phyloP scores from a whole-genome alignment of 1,140 invertebrate genomes.

The Aculops lycopersici region DNA sequence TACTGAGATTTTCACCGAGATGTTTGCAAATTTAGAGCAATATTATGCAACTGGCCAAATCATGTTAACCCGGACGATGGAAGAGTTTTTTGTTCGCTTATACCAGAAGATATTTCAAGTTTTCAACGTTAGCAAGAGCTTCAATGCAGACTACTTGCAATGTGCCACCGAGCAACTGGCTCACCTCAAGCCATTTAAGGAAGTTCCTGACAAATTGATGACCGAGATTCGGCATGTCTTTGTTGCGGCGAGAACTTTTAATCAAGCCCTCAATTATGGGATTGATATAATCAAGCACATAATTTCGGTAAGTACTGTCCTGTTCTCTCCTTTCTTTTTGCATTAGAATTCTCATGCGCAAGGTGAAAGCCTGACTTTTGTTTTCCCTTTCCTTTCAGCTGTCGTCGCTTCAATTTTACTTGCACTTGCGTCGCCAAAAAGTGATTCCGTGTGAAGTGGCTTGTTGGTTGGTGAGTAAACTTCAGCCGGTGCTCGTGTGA shows the following conservation, averaged over 20 bases:
- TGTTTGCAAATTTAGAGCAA: slow-evolving; percentile 57
- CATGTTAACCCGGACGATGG: slow-evolving; percentile 49
- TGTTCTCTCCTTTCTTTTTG: no score
- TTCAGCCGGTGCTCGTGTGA: not conserved
- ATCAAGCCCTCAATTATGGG: slow-evolving; percentile 47
- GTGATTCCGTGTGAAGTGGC: not conserved
- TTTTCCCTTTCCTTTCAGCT: no score
- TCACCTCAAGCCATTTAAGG: slow-evolving; percentile 65
- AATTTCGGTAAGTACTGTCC: slow-evolving; percentile 10
- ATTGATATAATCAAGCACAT: slow-evolving; percentile 26
- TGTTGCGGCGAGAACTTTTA: slow-evolving; percentile 65
- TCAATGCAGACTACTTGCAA: slow-evolving; percentile 43
- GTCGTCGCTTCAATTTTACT: no score
- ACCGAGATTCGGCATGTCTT: slow-evolving; percentile 63
- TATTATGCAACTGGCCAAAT: slow-evolving; percentile 53
- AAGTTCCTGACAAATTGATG: slow-evolving; percentile 58
- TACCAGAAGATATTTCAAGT: slow-evolving; percentile 82
- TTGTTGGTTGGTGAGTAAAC: not conserved
- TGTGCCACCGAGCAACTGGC: slow-evolving; percentile 69
- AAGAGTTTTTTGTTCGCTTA: slow-evolving; percentile 62
- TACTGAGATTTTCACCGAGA: slow-evolving; percentile 54
- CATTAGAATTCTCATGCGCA: no score
- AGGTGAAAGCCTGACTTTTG: no score
- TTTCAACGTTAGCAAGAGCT: slow-evolving; percentile 55
- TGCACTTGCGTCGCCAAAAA: not conserved